Base-by-base conservation (phyloP, 1,140 invertebrate species). In the Drosophila willistoni region DNA sequence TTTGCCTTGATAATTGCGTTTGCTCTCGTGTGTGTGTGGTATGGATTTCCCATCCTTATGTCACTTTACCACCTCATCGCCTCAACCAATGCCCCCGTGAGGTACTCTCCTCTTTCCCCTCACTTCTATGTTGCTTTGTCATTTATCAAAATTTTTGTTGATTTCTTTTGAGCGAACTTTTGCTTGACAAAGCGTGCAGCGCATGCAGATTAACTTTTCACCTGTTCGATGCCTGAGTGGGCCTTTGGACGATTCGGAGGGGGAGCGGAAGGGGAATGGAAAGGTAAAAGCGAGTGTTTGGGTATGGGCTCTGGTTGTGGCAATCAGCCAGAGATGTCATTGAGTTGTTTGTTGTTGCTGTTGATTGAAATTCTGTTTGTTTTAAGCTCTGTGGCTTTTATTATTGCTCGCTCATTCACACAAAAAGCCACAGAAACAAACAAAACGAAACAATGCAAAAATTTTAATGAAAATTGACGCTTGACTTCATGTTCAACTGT, bases 401-500 rank as follows among this genome's bases (percentile, higher is more conserved):
- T 90, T 81, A 73, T 79, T 90, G 86, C 82, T 82, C 87, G 86
- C 82, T 82, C 87, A 87, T 86, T 90, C 87, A 79, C 64, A 73
- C 65, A 82, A 67, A 47, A 51, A 68, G 68, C 73, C 77, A 73
- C 71, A 89, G 82, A 87, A 76, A 51, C 44, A 87, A 76, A 51
- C 44, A 51, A 51, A 76, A 60, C 73, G 73, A 76, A 78, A 87
- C 84, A 90, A 87, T 90, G 77, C 80, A 69, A 77, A 84, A 82
- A 83, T 90, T 90, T 90, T 87, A 90, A 90, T 90, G 87, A 90
- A 90, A 87, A 90, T 90, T 90, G 87, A 82, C 87, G 87, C 87
- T 89, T 90, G 83, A 90, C 76, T 90, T 90, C 68, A 84, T 89
- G 84, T 81, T 73, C 17, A 77, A 90, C 78, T 79, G 71, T 77